Evolutionary conservation across 2,113 vertebrate genomes (phyloP), one percentile per base, ranked within the genome.

Genomic region (Gila orcuttii): DNA sequence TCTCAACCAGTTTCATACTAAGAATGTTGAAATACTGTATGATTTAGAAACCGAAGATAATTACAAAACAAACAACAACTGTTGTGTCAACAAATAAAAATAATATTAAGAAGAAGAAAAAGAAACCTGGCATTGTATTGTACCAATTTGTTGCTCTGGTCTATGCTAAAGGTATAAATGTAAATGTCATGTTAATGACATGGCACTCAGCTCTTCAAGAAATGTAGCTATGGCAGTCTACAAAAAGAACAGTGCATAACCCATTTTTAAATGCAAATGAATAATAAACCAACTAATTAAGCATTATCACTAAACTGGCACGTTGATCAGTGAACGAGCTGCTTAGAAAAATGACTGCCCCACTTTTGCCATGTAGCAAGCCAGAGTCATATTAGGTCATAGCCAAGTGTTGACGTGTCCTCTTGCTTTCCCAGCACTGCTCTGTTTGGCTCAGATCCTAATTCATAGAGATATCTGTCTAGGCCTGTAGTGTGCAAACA

Each of bases 391-490:
- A 84, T 86, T 77, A 85, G 90, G 88, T 86, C 87, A 88, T 77
- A 39, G 68, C 69, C 87, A 83, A 81, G 82, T 62, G 79, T 68
- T 87, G 88, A 85, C 81, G 66, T 83, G 86, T 87, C 78, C 82
- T 75, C 77, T 60, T 81, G 85, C 52, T 45, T 83, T 86, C 69
- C 68, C 82, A 87, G 79, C 45, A 13, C 85, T 75, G 78, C 28
- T 79, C 84, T 28, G 87, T 73, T 73, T 78, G 85, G 87, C 83
- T 86, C 62, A 17, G 6, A 77, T 74, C 78, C 82, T 86, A 78
- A 86, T 84, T 85, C 86, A 78, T 87, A 84, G 66, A 90, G 82
- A 90, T 87, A 87, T 87, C 75, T 87, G 89, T 86, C 82, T 83
- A 85, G 88, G 79, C 87, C 71, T 87, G 87, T 87, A 81, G 68